Evolutionary conservation across 2,888 invertebrate species (phyloP).

Genomic region (Trichogramma evanescens): DNA sequence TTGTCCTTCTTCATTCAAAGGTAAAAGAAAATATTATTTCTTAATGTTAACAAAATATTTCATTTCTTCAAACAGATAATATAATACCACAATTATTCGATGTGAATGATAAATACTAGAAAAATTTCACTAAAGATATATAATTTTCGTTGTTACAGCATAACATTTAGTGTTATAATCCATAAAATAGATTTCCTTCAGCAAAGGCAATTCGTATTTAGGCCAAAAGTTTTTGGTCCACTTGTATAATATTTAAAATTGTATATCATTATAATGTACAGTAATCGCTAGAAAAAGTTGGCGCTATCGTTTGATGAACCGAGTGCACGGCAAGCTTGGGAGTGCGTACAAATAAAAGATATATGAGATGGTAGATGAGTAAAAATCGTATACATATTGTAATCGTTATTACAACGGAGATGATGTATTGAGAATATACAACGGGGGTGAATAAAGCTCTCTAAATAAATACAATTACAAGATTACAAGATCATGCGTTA

Average conservation of each 20-base stretch:
- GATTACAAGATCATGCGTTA: too few relatives aligned
- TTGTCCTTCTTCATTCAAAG: not conserved
- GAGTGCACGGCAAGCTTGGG: too few relatives aligned
- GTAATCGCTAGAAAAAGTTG: slow-evolving; percentile 20
- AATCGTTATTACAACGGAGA: slow-evolving; percentile 8
- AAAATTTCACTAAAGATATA: not conserved
- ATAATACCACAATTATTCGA: too few relatives aligned
- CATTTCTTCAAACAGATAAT: not conserved
- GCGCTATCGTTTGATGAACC: not conserved
- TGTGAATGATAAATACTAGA: too few relatives aligned
- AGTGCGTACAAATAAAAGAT: not conserved
- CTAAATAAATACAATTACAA: too few relatives aligned
- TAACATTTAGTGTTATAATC: not conserved
- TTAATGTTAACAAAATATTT: not conserved
- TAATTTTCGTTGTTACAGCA: not conserved
- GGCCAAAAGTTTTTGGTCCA: slow-evolving; percentile 22
- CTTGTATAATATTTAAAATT: not conserved
- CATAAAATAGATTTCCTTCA: too few relatives aligned
- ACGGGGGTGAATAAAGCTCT: not conserved
- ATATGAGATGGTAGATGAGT: too few relatives aligned
- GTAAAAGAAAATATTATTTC: not conserved
- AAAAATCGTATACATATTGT: slow-evolving; percentile 8
- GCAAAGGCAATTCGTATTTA: slow-evolving; percentile 1
- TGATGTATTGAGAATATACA: slow-evolving; percentile 1
- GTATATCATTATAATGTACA: slow-evolving; percentile 7